These are phyloP conservation scores for Periphyllus acericola DNA, from an alignment of 2,888 invertebrate genomes.

Conservation along the genomic window DNA sequence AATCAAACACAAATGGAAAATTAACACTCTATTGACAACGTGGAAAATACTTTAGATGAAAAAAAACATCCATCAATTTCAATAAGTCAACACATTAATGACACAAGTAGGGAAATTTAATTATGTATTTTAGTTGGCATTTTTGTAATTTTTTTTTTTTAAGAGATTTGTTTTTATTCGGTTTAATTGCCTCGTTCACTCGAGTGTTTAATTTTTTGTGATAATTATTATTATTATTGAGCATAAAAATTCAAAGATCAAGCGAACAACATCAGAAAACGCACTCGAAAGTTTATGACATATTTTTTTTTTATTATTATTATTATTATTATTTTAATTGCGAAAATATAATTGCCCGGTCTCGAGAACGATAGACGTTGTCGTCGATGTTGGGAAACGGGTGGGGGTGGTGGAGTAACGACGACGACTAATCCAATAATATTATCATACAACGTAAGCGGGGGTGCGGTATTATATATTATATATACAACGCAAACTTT, in stretches of 20 bases:
- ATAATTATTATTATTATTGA: neutral
- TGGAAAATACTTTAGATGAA: neutral
- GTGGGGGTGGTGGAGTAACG: neutral
- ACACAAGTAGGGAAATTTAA: neutral
- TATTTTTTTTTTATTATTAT: constrained; percentile 19
- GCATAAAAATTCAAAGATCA: constrained; percentile 8
- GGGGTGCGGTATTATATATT: neutral
- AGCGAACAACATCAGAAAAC: constrained; percentile 10
- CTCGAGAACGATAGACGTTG: neutral
- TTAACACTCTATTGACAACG: too few species aligned
- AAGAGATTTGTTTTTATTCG: neutral
- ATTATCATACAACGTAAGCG: neutral
- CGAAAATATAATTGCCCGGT: constrained; percentile 11
- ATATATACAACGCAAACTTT: neutral
- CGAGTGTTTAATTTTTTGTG: neutral
- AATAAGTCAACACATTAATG: neutral
- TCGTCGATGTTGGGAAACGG: neutral
- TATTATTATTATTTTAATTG: constrained; percentile 1
- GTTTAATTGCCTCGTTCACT: constrained; percentile 22
- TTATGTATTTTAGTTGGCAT: constrained; percentile 1
- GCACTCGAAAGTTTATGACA: constrained; percentile 4
- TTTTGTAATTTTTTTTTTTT: neutral
- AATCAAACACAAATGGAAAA: too few species aligned
- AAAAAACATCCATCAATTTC: neutral
- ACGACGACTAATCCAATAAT: constrained; percentile 8